A percentile compares a stretch with the other conserved stretches of the same genome.
These are phyloP conservation scores for Tapirus terrestris DNA, from an alignment of 2,113 vertebrate genomes.

Conservation along the genomic window DNA sequence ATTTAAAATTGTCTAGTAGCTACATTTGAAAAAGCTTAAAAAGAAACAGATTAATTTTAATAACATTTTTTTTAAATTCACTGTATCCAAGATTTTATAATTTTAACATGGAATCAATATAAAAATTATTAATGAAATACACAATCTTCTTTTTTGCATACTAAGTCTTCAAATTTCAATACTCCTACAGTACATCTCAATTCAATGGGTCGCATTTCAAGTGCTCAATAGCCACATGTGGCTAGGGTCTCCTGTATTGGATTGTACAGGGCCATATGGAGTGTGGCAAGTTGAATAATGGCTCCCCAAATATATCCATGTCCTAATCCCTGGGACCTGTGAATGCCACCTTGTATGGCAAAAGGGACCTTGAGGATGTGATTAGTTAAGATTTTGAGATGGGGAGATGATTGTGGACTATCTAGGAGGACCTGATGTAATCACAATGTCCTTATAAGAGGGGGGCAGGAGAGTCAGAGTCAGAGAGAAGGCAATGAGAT, in stretches of 20 bases:
- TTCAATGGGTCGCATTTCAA: not conserved
- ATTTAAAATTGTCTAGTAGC: not conserved
- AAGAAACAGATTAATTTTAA: not conserved
- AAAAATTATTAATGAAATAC: not conserved
- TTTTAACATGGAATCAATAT: not conserved
- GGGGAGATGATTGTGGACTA: too few relatives aligned
- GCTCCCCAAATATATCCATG: not conserved
- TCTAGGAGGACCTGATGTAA: not conserved
- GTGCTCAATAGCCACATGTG: not conserved
- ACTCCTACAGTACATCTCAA: not conserved
- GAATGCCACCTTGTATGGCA: not conserved
- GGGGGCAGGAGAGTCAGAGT: not conserved
- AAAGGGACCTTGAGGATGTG: not conserved
- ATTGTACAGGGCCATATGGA: not conserved
- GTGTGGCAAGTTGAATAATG: not conserved
- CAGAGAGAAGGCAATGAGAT: not conserved
- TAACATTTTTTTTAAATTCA: not conserved
- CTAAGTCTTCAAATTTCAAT: not conserved
- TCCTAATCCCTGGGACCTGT: not conserved
- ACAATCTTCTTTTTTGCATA: not conserved
- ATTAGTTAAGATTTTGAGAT: not conserved
- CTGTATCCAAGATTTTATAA: not conserved
- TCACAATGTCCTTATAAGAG: not conserved
- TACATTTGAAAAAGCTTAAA: not conserved
- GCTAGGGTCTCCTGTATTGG: rapidly evolving